Evolutionary conservation across 2,797 vertebrate genomes (phyloP).

Genomic region (Carapus acus): DNA sequence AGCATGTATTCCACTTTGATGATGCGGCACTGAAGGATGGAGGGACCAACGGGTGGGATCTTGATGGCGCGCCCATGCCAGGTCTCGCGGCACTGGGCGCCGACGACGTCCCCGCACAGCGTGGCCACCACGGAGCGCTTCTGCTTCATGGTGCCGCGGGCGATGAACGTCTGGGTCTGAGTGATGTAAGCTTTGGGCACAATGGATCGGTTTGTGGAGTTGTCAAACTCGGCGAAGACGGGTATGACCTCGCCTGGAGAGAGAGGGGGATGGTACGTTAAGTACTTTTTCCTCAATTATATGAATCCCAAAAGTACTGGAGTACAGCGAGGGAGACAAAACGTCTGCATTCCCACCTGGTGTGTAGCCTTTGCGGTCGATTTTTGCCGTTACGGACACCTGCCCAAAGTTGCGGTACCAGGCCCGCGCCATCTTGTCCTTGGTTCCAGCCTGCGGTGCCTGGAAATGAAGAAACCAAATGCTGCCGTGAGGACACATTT

Average conservation of each 20-base stretch:
- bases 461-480: constrained; percentile 42
- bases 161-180: constrained; percentile 94
- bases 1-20: constrained; percentile 91
- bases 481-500: constrained; percentile 1
- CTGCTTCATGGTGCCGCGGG: constrained; percentile 89
- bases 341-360: constrained; percentile 77
- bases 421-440: constrained; percentile 85
- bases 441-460: constrained; percentile 91
- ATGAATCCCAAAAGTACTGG: too few species aligned
- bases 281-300: too few species aligned
- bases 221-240: constrained; percentile 92
- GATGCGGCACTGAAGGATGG: constrained; percentile 91
- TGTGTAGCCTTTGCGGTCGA: constrained; percentile 94
- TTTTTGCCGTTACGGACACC: constrained; percentile 90
- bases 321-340: too few species aligned
- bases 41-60: constrained; percentile 91
- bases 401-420: constrained; percentile 92
- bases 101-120: constrained; percentile 77
- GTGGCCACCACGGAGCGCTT: constrained; percentile 87
- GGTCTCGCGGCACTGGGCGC: constrained; percentile 72
- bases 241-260: constrained; percentile 89
- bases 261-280: not conserved
- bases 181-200: constrained; percentile 87
- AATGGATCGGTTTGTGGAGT: constrained; percentile 80
- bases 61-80: constrained; percentile 91